Conservation (phyloP, 2,113 vertebrate species). For the Vulpes lagopus region DNA sequence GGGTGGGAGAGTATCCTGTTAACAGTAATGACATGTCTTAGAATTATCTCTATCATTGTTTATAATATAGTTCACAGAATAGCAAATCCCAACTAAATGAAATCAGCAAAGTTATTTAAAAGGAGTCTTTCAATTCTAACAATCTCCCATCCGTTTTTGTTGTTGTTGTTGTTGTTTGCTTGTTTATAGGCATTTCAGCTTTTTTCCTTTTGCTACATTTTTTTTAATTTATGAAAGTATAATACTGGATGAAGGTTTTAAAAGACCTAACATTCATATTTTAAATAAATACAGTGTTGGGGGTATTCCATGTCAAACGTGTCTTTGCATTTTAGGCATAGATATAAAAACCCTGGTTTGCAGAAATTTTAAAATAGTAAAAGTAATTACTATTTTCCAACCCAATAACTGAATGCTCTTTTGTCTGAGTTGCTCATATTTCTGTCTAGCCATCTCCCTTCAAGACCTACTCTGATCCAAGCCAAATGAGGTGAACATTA, state of each 20-base stretch:
- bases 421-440: neutral
- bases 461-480: neutral
- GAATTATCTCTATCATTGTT: neutral
- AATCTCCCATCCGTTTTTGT: neutral
- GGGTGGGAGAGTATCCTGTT: neutral
- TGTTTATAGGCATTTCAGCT: neutral
- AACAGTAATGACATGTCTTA: neutral
- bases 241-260: neutral
- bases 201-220: neutral
- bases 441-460: neutral
- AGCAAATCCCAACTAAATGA: neutral
- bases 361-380: neutral
- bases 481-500: neutral
- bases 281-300: neutral
- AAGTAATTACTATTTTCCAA: neutral
- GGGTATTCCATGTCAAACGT: neutral
- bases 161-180: no score
- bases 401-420: neutral
- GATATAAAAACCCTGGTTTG: neutral
- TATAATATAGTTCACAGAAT: neutral
- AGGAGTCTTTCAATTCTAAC: neutral
- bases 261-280: neutral
- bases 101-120: neutral
- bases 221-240: neutral
- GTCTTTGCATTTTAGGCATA: neutral